A percentile compares a stretch with the other conserved stretches of the same genome.
phyloP scores from a whole-genome alignment of 2,797 vertebrate species.

The Nannoperca australis region DNA sequence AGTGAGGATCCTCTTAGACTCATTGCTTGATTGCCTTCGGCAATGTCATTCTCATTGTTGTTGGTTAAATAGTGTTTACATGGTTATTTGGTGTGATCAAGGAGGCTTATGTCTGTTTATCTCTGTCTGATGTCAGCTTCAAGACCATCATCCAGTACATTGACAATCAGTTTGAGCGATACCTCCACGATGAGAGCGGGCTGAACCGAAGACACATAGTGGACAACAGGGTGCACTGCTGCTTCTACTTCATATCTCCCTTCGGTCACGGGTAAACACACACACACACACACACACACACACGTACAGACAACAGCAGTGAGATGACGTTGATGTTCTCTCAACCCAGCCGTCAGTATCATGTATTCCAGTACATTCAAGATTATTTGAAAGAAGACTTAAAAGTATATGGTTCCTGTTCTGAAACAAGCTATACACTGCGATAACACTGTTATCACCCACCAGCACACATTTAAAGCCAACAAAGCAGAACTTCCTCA shows the following conservation, averaged over 20 bases:
- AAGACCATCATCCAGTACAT: slow-evolving; percentile 98
- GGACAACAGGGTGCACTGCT: slow-evolving; percentile 98
- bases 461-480: neutral
- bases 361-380: neutral
- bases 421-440: neutral
- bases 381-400: neutral
- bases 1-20: neutral
- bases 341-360: neutral
- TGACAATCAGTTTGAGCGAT: slow-evolving; percentile 97
- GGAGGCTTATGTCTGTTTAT: neutral
- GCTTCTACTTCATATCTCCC: slow-evolving; percentile 99
- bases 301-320: neutral
- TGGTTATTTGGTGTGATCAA: slow-evolving; percentile 8
- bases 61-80: neutral
- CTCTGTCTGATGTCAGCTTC: slow-evolving; percentile 84
- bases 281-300: neutral
- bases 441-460: neutral
- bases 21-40: neutral
- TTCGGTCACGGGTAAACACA: slow-evolving; percentile 94
- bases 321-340: neutral
- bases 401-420: neutral
- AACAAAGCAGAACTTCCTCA: slow-evolving; percentile 13
- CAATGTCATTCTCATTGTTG: neutral
- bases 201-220: slow-evolving; percentile 96
- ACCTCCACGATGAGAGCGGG: slow-evolving; percentile 98